Evolutionary conservation across 2,797 vertebrate species (phyloP), one percentile per base, ranked within the genome.

Genomic region (Dromococcyx pavoninus): DNA sequence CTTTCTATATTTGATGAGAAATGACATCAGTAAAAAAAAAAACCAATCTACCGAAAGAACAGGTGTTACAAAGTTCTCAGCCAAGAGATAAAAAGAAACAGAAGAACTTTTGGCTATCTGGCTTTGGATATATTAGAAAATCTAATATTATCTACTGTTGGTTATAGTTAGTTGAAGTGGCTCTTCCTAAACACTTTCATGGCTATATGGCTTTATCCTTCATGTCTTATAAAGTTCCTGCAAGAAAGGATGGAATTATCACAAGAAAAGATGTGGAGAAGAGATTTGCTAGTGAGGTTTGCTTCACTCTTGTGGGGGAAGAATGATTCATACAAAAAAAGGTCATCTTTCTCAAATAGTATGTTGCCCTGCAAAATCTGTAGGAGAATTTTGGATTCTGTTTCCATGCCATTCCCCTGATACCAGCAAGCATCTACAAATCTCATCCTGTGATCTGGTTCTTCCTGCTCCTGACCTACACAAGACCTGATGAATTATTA

Each of bases 151-250:
- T n/a, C 4, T 32, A 46, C 54, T 57, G 3, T 57, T 87, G 70
- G 5, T 48, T 75, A 44, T 32, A 32, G 3, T 28, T 78, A 18
- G 5, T 41, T 77, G 80, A 88, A 80, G 56, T 30, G 4, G 10
- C 4, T 78, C 74, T 85, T 30, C 23, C 17, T 70, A 60, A 83
- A 58, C 1, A 39, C 35, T 75, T 79, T 78, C 10, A 16, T 8
- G 10, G 3, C 14, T 70, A 13, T 60, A 15, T 39, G 9, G 17
- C 33, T 6, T 46, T 83, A 17, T 28, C 8, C 46, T 74, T 86
- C 41, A 22, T 2, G 0, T 51, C 9, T 43, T 58, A 4, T 41
- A 30, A 8, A 9, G 5, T 57, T 87, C 22, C 71, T 3, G 1
- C 22, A 54, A 60, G 16, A 58, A 4, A 58, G 48, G 69, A 41